phyloP scores from a whole-genome alignment of 2,888 invertebrate genomes.

The Caenorhabditis panamensis region DNA sequence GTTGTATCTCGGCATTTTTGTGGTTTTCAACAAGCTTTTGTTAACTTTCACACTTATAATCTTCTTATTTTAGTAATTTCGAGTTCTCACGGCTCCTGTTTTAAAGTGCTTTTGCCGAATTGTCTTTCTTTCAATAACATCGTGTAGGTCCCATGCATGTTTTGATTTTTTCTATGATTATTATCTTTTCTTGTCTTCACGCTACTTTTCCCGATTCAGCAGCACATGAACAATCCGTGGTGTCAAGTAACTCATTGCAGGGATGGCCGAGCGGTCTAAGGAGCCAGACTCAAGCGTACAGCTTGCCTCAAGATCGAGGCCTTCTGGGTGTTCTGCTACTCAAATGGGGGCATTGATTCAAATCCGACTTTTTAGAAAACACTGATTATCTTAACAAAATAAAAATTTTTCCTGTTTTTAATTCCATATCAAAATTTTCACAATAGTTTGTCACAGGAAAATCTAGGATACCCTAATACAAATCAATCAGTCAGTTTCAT shows the following conservation, averaged over 20 bases:
- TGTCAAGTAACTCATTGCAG: background rate
- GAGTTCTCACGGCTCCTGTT: background rate
- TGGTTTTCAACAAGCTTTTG: background rate
- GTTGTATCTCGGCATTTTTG: background rate
- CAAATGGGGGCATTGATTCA: conserved; percentile 74
- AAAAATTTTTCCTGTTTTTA: too few species aligned
- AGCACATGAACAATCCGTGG: background rate
- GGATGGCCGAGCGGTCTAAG: conserved; percentile 82
- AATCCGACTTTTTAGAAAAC: conserved; percentile 69
- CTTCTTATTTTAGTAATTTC: background rate
- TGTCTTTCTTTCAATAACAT: too few species aligned
- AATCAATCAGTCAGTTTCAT: conserved; percentile 31
- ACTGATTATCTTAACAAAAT: too few species aligned
- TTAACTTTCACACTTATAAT: conserved; percentile 32
- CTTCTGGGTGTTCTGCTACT: conserved; percentile 4
- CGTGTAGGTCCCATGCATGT: too few species aligned
- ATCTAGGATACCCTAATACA: too few species aligned
- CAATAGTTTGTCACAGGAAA: too few species aligned
- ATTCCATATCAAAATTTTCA: too few species aligned
- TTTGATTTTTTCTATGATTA: too few species aligned
- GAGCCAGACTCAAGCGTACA: conserved; percentile 82
- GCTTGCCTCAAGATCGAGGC: conserved; percentile 28
- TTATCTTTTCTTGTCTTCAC: background rate
- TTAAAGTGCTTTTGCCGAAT: background rate
- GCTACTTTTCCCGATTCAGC: background rate